A percentile compares a stretch with the other conserved stretches of the same genome.
Evolutionary conservation across 2,113 vertebrate species (phyloP).

Genomic region (Neomonachus schauinslandi): DNA sequence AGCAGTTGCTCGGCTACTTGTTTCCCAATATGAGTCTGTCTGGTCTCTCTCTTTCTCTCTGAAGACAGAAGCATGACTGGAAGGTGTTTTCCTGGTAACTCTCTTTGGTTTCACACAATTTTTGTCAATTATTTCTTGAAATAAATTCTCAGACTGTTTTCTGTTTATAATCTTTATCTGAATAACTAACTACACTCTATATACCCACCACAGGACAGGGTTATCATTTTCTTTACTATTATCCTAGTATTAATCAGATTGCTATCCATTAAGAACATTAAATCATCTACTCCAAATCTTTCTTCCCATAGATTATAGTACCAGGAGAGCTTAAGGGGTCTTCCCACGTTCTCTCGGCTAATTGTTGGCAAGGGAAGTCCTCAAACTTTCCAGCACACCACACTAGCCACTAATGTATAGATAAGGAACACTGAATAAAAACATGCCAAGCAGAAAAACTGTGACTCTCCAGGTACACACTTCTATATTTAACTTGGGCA

Average conservation of each 20-base stretch:
- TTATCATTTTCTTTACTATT: background rate
- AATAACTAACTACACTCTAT: background rate
- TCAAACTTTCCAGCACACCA: background rate
- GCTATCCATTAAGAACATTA: background rate
- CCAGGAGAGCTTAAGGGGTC: background rate
- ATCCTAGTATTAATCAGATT: background rate
- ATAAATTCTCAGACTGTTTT: background rate
- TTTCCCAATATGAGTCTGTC: conserved; percentile 48
- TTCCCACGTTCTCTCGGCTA: background rate
- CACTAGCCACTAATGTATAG: background rate
- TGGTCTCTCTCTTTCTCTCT: conserved; percentile 17
- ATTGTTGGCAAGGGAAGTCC: background rate
- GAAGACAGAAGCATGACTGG: background rate
- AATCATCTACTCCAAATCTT: background rate
- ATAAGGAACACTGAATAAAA: conserved; percentile 5
- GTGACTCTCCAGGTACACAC: background rate
- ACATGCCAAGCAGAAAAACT: background rate
- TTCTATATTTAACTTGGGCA: conserved; percentile 45
- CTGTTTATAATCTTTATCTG: background rate
- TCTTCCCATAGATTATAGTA: background rate
- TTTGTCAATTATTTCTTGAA: conserved; percentile 37
- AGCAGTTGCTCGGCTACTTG: conserved; percentile 68
- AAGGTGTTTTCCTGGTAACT: conserved; percentile 25
- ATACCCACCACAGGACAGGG: background rate
- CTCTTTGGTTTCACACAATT: conserved; percentile 34